Conservation (phyloP, 2,888 invertebrate species). For the Synanthedon myopaeformis region DNA sequence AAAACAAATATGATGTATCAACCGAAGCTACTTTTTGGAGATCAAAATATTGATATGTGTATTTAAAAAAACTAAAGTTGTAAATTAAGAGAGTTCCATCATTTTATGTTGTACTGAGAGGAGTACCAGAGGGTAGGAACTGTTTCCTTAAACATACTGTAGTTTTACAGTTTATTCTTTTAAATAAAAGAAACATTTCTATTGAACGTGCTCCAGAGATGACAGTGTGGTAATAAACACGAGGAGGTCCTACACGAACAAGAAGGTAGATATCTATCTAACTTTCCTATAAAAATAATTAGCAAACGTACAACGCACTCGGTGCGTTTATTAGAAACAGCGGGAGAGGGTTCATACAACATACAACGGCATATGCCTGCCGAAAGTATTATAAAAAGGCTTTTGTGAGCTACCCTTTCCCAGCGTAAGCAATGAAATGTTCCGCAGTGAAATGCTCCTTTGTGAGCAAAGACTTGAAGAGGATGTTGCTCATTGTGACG, state of each 20-base stretch:
- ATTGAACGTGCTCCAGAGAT: too few relatives aligned
- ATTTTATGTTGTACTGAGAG: too few relatives aligned
- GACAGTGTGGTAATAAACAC: too few relatives aligned
- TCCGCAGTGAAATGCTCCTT: slow-evolving; percentile 52
- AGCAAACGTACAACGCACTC: slow-evolving; percentile 26
- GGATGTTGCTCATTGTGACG: slow-evolving; percentile 35
- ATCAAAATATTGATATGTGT: too few relatives aligned
- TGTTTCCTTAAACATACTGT: too few relatives aligned
- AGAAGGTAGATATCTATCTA: neutral
- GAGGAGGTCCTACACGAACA: neutral
- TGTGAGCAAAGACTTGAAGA: slow-evolving; percentile 44
- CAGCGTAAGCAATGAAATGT: slow-evolving; percentile 16
- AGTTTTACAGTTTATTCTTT: too few relatives aligned
- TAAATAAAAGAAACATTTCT: too few relatives aligned
- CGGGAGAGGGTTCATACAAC: slow-evolving; percentile 31
- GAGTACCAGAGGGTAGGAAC: too few relatives aligned
- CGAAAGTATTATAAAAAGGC: slow-evolving; percentile 60
- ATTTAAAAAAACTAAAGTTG: too few relatives aligned
- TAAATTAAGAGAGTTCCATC: too few relatives aligned
- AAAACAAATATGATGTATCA: too few relatives aligned
- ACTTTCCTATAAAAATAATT: slow-evolving; percentile 23
- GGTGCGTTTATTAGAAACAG: slow-evolving; percentile 39
- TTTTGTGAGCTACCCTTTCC: slow-evolving; percentile 57
- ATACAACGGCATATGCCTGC: slow-evolving; percentile 40
- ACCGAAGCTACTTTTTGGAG: too few relatives aligned